Evolutionary conservation across 1,140 invertebrate species (phyloP).

Genomic region (Drosophila subobscura): DNA sequence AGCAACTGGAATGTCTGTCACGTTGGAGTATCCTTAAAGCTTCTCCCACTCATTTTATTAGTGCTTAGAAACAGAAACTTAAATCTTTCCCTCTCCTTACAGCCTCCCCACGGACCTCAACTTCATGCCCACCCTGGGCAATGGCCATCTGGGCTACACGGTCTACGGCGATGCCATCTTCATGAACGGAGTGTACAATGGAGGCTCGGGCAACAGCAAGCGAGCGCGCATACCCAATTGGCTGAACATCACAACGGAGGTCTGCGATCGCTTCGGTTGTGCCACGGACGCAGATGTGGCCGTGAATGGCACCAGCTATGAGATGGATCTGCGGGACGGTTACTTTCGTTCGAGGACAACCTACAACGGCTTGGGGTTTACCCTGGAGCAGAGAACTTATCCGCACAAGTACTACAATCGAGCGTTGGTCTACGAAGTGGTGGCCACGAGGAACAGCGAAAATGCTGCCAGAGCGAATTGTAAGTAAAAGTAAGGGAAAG

Average conservation of each 20-base stretch:
- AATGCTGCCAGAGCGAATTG: conserved; percentile 5
- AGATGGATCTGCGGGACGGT: conserved; percentile 61
- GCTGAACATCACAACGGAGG: conserved; percentile 83
- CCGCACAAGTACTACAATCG: conserved; percentile 86
- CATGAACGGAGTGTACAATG: conserved; percentile 86
- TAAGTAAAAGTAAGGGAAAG: conserved; percentile 15
- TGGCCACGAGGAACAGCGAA: conserved; percentile 22
- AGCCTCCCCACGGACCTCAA: conserved; percentile 85
- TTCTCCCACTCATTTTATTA: too few relatives aligned
- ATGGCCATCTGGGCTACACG: conserved; percentile 86
- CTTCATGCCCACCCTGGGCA: conserved; percentile 86
- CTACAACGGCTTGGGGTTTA: conserved; percentile 37
- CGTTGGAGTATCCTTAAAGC: too few relatives aligned
- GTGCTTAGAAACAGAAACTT: background rate
- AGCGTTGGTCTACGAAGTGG: conserved; percentile 85
- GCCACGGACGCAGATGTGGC: conserved; percentile 14
- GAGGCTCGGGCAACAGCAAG: conserved; percentile 84
- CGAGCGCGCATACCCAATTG: conserved; percentile 85
- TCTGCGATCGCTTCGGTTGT: conserved; percentile 49
- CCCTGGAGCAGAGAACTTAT: conserved; percentile 84
- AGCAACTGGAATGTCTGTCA: too few relatives aligned
- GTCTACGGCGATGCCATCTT: conserved; percentile 86
- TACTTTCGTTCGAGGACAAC: conserved; percentile 50
- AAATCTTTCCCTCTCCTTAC: background rate
- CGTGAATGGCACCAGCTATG: conserved; percentile 82